Conservation (phyloP, 2,113 vertebrate species). For the human (Homo sapiens) region DNA sequence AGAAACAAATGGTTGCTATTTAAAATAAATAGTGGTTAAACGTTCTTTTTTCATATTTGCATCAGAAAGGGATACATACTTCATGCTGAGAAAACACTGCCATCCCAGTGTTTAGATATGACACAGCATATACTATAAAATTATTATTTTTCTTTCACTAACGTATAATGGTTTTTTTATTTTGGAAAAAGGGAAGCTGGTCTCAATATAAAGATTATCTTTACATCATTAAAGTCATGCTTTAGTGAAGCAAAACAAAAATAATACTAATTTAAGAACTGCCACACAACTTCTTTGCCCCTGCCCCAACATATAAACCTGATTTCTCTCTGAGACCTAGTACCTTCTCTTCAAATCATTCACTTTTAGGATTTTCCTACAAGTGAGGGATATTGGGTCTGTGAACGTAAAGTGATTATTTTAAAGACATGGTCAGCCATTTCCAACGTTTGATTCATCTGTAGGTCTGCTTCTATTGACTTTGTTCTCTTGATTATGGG, state of each 20-base stretch:
- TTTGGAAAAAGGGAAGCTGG: not conserved
- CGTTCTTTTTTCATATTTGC: not conserved
- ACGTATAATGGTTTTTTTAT: not conserved
- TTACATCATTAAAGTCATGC: not conserved
- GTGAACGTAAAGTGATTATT: not conserved
- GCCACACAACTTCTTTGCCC: not conserved
- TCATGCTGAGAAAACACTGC: slow-evolving; percentile 27
- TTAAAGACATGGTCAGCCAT: not conserved
- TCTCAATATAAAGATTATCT: not conserved
- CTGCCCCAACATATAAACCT: not conserved
- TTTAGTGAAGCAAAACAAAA: not conserved
- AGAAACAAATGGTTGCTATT: not conserved
- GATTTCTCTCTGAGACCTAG: not conserved
- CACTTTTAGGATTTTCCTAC: not conserved
- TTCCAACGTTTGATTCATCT: not conserved
- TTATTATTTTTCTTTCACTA: not conserved
- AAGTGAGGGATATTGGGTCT: not conserved
- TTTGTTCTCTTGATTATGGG: slow-evolving; percentile 11
- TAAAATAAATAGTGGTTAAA: not conserved
- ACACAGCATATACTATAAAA: not conserved
- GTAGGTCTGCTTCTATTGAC: slow-evolving; percentile 36
- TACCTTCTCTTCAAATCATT: not conserved
- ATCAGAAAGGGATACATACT: not conserved
- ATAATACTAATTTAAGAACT: not conserved
- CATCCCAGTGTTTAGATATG: not conserved